A percentile compares a stretch with the other conserved stretches of the same genome.
These are phyloP conservation scores for Zele albiditarsus DNA, from an alignment of 2,888 invertebrate genomes.

Conservation along the genomic window DNA sequence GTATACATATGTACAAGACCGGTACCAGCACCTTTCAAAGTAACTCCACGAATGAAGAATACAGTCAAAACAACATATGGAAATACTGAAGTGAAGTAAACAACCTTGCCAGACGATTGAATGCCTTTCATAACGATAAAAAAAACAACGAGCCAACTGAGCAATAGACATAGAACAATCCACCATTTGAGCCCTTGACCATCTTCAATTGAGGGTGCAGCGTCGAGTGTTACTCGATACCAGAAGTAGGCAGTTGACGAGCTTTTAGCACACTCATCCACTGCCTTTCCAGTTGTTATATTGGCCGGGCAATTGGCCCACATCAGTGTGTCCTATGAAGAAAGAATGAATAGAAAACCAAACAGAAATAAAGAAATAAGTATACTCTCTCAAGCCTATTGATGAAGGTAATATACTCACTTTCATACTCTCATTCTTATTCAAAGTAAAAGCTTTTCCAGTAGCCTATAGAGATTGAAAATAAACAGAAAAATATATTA, in stretches of 20 bases:
- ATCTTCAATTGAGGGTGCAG: slow-evolving; percentile 88
- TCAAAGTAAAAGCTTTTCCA: slow-evolving; percentile 28
- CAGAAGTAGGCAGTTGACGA: slow-evolving; percentile 94
- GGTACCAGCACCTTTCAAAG: slow-evolving; percentile 88
- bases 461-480: slow-evolving; percentile 19
- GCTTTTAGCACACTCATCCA: slow-evolving; percentile 89
- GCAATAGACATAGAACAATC: slow-evolving; percentile 89
- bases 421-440: slow-evolving; percentile 12
- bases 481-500: slow-evolving; percentile 24
- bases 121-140: slow-evolving; percentile 97
- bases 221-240: slow-evolving; percentile 92
- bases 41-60: slow-evolving; percentile 93
- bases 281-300: slow-evolving; percentile 78
- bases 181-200: slow-evolving; percentile 92
- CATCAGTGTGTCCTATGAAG: slow-evolving; percentile 82
- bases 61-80: slow-evolving; percentile 95
- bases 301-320: slow-evolving; percentile 86
- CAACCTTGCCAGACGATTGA: slow-evolving; percentile 96
- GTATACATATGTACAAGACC: slow-evolving; percentile 94
- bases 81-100: slow-evolving; percentile 96
- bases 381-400: neutral
- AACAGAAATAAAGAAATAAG: too few relatives aligned
- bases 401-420: slow-evolving; percentile 14
- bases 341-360: neutral
- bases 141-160: slow-evolving; percentile 94